These are phyloP conservation scores for Trachemys scripta DNA, from an alignment of 2,113 vertebrate genomes.

Conservation along the genomic window DNA sequence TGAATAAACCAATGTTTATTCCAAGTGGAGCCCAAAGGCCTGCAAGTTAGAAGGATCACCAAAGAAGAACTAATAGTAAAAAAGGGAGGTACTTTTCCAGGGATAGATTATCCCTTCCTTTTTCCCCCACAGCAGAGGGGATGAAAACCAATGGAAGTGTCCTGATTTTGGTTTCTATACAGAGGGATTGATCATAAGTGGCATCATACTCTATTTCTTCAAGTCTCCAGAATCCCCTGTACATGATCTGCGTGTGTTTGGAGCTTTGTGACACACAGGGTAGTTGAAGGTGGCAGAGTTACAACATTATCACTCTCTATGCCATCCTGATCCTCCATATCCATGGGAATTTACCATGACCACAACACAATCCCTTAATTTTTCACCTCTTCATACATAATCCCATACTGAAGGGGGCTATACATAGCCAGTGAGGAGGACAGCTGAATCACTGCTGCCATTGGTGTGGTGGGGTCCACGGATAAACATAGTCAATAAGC, in stretches of 20 bases:
- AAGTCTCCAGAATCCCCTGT: not conserved
- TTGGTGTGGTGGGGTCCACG: not conserved
- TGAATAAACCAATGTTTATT: not conserved
- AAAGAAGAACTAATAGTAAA: not conserved
- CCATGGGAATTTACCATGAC: not conserved
- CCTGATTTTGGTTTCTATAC: not conserved
- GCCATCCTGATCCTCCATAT: not conserved
- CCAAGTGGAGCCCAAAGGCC: not conserved
- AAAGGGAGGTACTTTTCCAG: not conserved
- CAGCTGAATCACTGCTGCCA: not conserved
- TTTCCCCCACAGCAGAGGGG: not conserved
- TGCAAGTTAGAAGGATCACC: not conserved
- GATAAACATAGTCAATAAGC: not conserved
- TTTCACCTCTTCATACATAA: not conserved
- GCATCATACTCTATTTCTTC: not conserved
- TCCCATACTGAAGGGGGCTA: not conserved
- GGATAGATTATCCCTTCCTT: not conserved
- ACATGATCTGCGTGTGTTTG: not conserved
- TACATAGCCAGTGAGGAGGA: not conserved
- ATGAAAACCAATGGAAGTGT: not conserved
- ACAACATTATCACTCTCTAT: not conserved
- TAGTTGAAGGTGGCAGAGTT: not conserved
- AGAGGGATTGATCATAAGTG: not conserved
- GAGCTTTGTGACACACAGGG: accelerated
- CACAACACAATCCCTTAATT: not conserved